Conservation (phyloP, 2,113 vertebrate genomes). For the Ptyas mucosa region DNA sequence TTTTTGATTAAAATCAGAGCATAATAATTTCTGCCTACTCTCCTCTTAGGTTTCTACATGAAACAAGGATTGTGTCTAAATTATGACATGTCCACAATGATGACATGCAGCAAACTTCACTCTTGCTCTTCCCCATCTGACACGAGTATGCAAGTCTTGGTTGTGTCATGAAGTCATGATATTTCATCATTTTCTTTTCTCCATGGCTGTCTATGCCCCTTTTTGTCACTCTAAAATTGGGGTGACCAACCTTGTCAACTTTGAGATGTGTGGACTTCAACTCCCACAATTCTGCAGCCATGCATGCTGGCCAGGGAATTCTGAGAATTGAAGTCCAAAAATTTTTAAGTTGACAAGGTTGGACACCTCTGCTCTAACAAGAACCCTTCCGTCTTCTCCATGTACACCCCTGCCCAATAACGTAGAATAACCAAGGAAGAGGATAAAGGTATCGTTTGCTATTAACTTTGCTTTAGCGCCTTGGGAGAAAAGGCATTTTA, state of each 20-base stretch:
- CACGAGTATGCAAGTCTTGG: not conserved
- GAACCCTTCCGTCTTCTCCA: not conserved
- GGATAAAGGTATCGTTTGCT: not conserved
- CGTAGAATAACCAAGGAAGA: not conserved
- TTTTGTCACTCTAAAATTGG: not conserved
- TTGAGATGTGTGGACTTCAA: not conserved
- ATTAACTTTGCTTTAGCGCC: not conserved
- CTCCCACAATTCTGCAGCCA: not conserved
- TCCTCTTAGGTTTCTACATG: not conserved
- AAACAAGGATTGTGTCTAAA: not conserved
- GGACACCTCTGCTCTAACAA: not conserved
- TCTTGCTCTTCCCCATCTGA: not conserved
- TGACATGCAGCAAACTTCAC: not conserved
- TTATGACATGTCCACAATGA: not conserved
- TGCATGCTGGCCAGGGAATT: not conserved
- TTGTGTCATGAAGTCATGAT: not conserved
- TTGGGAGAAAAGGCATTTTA: not conserved
- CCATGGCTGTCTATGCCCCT: not conserved
- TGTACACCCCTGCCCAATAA: not conserved
- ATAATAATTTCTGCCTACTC: not conserved
- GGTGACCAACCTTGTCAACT: not conserved
- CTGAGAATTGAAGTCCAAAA: not conserved
- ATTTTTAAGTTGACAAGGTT: not conserved
- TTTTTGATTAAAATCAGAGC: not conserved
- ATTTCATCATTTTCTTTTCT: not conserved